Base-by-base conservation (phyloP, 2,797 vertebrate genomes). In the Etheostoma nigrum region DNA sequence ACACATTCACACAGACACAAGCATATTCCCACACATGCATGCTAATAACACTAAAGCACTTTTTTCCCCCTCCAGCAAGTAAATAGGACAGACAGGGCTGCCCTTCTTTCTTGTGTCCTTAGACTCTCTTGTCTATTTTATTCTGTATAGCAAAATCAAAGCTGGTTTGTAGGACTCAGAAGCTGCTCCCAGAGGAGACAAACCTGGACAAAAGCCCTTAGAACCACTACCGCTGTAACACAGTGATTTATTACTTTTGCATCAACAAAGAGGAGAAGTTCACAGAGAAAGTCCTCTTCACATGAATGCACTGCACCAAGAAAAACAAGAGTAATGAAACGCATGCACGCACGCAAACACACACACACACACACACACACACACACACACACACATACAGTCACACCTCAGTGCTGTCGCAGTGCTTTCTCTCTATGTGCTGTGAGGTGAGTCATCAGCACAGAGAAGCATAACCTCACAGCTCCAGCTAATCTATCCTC, bases 361-460 rank as follows among this genome's bases (percentile, higher is more conserved):
- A 80, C 74, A 62, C 55, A 61, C 78, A 68, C 53, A 44, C 0
- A 13, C 42, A 44, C 4, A 13, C 12, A 69, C 44, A 45, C 79
- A 72, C 57, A 85, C 90, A 92, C 92, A 93, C 90, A 80, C 82
- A 68, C 83, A 72, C 60, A 67, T 79, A 74, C 54, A 87, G 84
- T 91, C 91, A 91, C 93, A 94, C 91, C 89, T 93, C 91, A 69
- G 84, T 61, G 89, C 92, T 94, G 94, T 95, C 93, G 92, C 94
- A 95, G 91, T 94, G 92, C 90, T 93, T 91, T 90, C 85, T 94
- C 89, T 88, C 89, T 71, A 81, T 92, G 90, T 93, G 91, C 89
- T 82, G 72, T 81, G 93, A 94, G 94, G 94, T 95, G 95, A 95
- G 92, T 95, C 94, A 95, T 95, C 92, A 89, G 88, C 90, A 86